Base-by-base conservation (phyloP, 2,797 vertebrate species). In the Buceros bicornis region DNA sequence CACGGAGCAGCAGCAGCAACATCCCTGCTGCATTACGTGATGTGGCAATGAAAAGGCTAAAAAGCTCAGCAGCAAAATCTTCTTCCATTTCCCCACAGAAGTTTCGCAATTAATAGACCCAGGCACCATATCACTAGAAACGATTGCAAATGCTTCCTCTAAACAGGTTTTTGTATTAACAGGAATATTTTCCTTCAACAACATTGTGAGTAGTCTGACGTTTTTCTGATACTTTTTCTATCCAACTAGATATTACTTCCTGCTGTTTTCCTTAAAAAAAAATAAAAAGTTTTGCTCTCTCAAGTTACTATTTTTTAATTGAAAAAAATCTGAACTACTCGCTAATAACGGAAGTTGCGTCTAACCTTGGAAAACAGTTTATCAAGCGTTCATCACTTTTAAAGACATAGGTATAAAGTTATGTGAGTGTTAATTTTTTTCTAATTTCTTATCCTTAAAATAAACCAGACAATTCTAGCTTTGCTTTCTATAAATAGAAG, bases 391-490 rank as follows among this genome's bases (percentile, higher is more conserved):
- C 81, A 61, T 35, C 53, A 35, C 65, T 90, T 74, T 89, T 71
- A 89, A 82, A 70, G 26, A 70, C 35, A 48, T 21, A 45, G 45
- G 57, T 43, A 82, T n/a, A 88, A 67, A 56, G 54, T 71, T 91
- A 78, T 43, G 25, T 18, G 77, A 76, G 72, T 87, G 31, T 95
- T 92, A 94, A 50, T 53, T 24, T 81, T 91, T 93, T 84, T 93
- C 87, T 83, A 72, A 82, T 89, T 93, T 95, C 76, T 90, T 89
- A 85, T 48, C 95, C 88, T 95, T 84, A 90, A 96, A 97, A 90
- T 90, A 95, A 97, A 95, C 58, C 33, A 97, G 71, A 89, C 78
- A 94, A 73, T 45, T 42, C 48, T 66, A 87, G 53, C 22, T 89
- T 96, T 91, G 47, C 76, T 88, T 31, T 42, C 86, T 90, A 72